A percentile compares a stretch with the other conserved stretches of the same genome.
These are phyloP conservation scores for Stictocephala bisonia DNA, from an alignment of 2,888 invertebrate genomes.

Conservation along the genomic window DNA sequence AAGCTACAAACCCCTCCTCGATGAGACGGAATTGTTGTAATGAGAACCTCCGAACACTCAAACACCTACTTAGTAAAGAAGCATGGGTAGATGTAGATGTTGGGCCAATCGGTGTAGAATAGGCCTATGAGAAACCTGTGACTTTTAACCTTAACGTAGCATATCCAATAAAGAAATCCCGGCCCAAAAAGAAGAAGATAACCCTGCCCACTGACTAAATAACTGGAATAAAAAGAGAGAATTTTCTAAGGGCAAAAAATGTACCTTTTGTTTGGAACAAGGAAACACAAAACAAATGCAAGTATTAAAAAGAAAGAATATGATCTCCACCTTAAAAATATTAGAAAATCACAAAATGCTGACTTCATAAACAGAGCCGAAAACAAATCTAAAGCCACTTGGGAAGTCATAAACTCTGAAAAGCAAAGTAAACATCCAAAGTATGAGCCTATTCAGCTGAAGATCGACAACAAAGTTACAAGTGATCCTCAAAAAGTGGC, in stretches of 20 bases:
- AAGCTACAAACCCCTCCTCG: too few species aligned
- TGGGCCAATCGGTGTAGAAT: too few species aligned
- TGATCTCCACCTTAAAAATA: neutral
- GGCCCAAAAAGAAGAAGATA: too few species aligned
- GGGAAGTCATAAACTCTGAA: neutral
- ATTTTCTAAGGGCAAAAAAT: slow-evolving; percentile 3
- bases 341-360: neutral
- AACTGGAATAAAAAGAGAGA: neutral
- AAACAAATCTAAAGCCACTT: neutral
- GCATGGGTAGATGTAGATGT: too few species aligned
- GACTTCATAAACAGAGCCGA: neutral
- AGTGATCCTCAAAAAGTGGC: slow-evolving; percentile 15
- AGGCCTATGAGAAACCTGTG: too few species aligned
- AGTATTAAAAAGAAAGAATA: neutral
- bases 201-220: neutral
- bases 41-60: too few species aligned
- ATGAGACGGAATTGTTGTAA: too few species aligned
- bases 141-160: slow-evolving; percentile 9
- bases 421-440: neutral
- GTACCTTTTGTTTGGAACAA: too few species aligned
- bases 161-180: slow-evolving; percentile 15
- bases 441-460: neutral
- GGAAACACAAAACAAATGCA: neutral
- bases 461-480: slow-evolving; percentile 19
- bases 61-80: too few species aligned